Evolutionary conservation across 2,113 vertebrate species (phyloP).

Genomic region (Synodontis membranacea): DNA sequence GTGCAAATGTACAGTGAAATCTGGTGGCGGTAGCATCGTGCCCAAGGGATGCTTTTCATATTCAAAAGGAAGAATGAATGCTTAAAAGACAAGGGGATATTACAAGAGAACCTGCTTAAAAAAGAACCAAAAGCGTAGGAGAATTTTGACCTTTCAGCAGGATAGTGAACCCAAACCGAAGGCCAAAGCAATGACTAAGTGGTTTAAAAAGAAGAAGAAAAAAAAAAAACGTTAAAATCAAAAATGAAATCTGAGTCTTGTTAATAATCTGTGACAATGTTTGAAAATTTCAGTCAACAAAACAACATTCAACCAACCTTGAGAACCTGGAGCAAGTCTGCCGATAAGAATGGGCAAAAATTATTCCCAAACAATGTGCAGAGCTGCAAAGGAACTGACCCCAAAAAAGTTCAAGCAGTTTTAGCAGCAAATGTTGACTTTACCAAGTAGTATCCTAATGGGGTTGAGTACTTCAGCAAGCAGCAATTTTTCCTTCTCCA

Average conservation of each 20-base stretch:
- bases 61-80: neutral
- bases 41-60: too few species aligned
- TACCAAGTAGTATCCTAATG: neutral
- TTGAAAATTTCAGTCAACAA: too few species aligned
- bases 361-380: neutral
- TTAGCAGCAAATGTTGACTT: too few species aligned
- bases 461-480: neutral
- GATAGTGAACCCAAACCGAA: too few species aligned
- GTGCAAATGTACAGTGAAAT: neutral
- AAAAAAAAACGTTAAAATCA: neutral
- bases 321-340: neutral
- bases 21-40: neutral
- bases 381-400: neutral
- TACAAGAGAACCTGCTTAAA: too few species aligned
- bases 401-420: too few species aligned
- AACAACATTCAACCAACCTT: neutral
- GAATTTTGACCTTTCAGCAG: too few species aligned
- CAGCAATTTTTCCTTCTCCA: too few species aligned
- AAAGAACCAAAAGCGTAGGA: too few species aligned
- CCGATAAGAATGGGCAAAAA: neutral
- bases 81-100: too few species aligned
- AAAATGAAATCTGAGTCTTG: neutral
- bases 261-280: neutral
- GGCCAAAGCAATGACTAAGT: too few species aligned
- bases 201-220: neutral